phyloP scores from a whole-genome alignment of 2,888 invertebrate species.

The Drosophila hamatofila region DNA sequence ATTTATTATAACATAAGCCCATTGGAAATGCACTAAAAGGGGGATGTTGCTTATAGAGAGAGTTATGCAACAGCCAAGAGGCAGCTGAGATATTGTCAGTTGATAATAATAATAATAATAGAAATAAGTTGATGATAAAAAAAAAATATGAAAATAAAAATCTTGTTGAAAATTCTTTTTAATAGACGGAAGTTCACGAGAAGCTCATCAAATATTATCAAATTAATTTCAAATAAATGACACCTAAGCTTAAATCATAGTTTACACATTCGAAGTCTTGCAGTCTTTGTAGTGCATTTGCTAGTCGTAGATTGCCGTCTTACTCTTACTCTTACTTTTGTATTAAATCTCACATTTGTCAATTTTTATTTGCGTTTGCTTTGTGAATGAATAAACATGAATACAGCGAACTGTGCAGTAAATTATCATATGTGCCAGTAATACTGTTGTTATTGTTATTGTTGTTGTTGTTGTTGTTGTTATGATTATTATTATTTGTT shows the following conservation, averaged over 20 bases:
- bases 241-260: no score
- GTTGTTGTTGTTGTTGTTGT: constrained; percentile 9
- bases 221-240: no score
- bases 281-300: background rate
- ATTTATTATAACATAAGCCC: constrained; percentile 42
- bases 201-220: no score
- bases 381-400: constrained; percentile 57
- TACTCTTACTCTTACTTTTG: background rate
- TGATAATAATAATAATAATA: no score
- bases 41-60: no score
- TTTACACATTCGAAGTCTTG: background rate
- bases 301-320: background rate
- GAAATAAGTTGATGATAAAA: no score
- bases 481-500: constrained; percentile 7
- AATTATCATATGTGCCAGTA: constrained; percentile 43
- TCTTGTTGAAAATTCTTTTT: no score
- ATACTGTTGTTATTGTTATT: constrained; percentile 13
- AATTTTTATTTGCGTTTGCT: constrained; percentile 46
- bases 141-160: no score
- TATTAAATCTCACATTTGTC: constrained; percentile 58
- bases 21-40: background rate
- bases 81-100: background rate
- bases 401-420: constrained; percentile 42
- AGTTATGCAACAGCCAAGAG: background rate
- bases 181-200: no score